Conservation (phyloP, 2,888 invertebrate species). For the Poecilobothrus nobilitatus region DNA sequence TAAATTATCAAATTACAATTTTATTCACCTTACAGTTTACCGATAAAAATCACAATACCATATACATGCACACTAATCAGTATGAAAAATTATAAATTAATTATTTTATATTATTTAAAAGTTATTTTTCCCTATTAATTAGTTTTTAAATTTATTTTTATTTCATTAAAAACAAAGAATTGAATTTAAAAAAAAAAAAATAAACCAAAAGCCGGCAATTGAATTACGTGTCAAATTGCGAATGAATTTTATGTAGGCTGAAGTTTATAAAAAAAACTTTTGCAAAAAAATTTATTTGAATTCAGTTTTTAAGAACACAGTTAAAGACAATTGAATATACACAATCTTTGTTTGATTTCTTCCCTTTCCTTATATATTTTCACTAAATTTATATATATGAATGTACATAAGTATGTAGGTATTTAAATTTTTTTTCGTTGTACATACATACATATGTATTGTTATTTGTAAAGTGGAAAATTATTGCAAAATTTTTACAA, state of each 20-base stretch:
- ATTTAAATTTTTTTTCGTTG: too few species aligned
- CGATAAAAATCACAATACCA: too few species aligned
- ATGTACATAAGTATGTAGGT: too few species aligned
- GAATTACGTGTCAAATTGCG: background rate
- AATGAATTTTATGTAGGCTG: background rate
- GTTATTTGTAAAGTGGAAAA: too few species aligned
- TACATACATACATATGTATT: too few species aligned
- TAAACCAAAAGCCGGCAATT: slow-evolving; percentile 14
- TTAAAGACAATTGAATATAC: background rate
- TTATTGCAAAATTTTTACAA: too few species aligned
- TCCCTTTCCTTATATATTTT: background rate
- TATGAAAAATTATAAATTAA: background rate
- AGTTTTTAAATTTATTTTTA: background rate
- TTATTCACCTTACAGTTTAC: too few species aligned
- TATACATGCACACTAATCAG: too few species aligned
- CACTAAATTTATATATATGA: too few species aligned
- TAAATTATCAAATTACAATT: too few species aligned
- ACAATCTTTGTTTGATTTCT: background rate
- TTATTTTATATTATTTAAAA: background rate
- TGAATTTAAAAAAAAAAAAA: background rate
- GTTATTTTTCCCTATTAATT: background rate
- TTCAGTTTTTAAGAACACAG: background rate
- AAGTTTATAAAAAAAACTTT: background rate
- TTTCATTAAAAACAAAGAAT: background rate
- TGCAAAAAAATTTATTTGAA: background rate